phyloP scores from a whole-genome alignment of 2,113 vertebrate species.

The Antigone vipio region DNA sequence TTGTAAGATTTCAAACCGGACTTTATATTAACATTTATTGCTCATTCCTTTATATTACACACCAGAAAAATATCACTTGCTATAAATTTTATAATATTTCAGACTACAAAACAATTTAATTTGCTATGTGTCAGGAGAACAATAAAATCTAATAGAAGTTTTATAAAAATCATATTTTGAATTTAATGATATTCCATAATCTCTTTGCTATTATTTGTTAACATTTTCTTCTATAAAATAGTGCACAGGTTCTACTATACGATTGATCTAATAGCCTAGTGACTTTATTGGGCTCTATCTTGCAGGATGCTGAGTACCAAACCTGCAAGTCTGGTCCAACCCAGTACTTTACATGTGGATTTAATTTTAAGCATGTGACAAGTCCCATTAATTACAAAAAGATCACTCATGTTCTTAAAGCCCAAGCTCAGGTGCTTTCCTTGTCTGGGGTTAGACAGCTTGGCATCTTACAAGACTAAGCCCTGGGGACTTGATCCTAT shows the following conservation, averaged over 20 bases:
- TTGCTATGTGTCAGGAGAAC: not conserved
- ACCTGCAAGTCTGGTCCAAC: not conserved
- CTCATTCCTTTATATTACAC: not conserved
- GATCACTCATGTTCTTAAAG: constrained; percentile 1
- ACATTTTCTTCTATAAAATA: not conserved
- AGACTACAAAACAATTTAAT: constrained; percentile 40
- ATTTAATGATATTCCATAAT: not conserved
- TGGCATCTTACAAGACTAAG: constrained; percentile 36
- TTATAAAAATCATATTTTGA: not conserved
- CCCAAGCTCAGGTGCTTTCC: constrained; percentile 20
- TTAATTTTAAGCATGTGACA: constrained; percentile 32
- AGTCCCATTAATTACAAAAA: constrained; percentile 22
- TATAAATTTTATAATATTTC: constrained; percentile 27
- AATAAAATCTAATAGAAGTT: not conserved
- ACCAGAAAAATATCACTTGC: not conserved
- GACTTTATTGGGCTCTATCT: not conserved
- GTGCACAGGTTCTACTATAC: not conserved
- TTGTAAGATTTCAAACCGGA: constrained; percentile 8
- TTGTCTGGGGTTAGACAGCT: constrained; percentile 6
- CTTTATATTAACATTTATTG: constrained; percentile 17
- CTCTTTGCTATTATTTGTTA: not conserved
- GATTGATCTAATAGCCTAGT: not conserved
- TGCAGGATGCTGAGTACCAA: not conserved
- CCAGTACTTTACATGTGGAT: not conserved
- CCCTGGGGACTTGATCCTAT: constrained; percentile 33